Percentiles rank a stretch among this genome's conserved stretches.
Conservation (phyloP, 2,888 invertebrate genomes). For the Chaitophorus viminalis region DNA sequence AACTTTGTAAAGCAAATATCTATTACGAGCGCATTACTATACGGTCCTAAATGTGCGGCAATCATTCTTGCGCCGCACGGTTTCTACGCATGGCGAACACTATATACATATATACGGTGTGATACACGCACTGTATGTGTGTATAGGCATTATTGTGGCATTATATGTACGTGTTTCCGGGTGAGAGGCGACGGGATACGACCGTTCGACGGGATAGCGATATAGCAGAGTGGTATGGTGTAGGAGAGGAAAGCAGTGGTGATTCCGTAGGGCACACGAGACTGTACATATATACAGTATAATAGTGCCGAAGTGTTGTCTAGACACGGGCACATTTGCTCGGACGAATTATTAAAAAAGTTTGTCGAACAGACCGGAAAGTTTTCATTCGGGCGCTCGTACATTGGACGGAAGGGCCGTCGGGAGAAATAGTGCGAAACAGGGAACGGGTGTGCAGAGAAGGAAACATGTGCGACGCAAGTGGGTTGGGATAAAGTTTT, state of each 20-base stretch:
- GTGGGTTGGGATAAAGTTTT: conserved; percentile 37
- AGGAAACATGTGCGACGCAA: background rate
- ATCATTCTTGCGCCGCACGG: conserved; percentile 2
- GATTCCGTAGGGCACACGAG: background rate
- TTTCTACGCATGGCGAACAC: background rate
- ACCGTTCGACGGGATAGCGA: no score
- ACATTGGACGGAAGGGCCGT: background rate
- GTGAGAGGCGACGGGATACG: background rate
- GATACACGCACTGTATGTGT: no score
- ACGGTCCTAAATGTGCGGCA: background rate
- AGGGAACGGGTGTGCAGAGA: background rate
- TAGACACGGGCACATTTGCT: conserved; percentile 48
- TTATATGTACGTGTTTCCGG: background rate
- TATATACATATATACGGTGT: background rate
- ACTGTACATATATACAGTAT: no score
- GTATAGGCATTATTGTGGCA: no score
- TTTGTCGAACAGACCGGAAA: conserved; percentile 41
- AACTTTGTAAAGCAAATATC: conserved; percentile 33
- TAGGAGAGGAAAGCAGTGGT: background rate
- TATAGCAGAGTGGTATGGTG: background rate
- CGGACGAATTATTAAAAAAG: conserved; percentile 60
- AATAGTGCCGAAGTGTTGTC: conserved; percentile 34
- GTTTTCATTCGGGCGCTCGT: conserved; percentile 25
- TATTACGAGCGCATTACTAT: background rate
- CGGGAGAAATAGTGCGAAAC: background rate